Conservation (phyloP, 2,113 vertebrate genomes). For the Ivindomyrus marchei region DNA sequence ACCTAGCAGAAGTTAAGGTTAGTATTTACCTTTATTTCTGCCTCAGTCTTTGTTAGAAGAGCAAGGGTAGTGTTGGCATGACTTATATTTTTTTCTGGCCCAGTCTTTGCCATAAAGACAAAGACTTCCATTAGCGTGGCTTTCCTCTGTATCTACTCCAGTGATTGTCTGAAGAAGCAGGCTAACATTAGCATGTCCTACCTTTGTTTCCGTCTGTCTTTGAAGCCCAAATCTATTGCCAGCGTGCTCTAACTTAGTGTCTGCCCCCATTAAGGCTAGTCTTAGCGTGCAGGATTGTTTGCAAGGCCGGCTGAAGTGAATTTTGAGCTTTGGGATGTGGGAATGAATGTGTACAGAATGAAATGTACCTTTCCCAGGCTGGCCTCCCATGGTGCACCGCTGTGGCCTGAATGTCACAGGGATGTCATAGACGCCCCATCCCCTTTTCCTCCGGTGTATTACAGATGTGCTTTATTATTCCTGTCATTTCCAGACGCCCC, state of each 20-base stretch:
- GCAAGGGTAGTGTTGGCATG: not conserved
- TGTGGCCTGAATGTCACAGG: not conserved
- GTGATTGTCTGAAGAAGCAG: not conserved
- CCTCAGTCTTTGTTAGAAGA: not conserved
- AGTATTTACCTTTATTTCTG: not conserved
- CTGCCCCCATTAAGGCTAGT: not conserved
- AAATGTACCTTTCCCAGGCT: not conserved
- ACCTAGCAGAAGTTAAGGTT: not conserved
- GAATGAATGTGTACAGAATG: not conserved
- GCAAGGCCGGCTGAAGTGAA: not conserved
- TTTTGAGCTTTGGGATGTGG: not conserved
- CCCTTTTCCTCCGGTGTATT: not conserved
- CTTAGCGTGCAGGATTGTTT: not conserved
- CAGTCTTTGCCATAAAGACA: not conserved
- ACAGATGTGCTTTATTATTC: not conserved
- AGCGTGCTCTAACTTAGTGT: not conserved
- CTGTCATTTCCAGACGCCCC: not conserved
- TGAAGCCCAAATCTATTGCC: not conserved
- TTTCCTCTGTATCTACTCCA: not conserved
- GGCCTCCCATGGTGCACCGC: not conserved
- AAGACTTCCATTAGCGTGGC: not conserved
- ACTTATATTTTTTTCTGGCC: not conserved
- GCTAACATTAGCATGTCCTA: not conserved
- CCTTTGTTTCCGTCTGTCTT: not conserved
- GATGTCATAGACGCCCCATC: not conserved